These are phyloP conservation scores for Micrasema longulum DNA, from an alignment of 1,140 invertebrate genomes.

Conservation along the genomic window DNA sequence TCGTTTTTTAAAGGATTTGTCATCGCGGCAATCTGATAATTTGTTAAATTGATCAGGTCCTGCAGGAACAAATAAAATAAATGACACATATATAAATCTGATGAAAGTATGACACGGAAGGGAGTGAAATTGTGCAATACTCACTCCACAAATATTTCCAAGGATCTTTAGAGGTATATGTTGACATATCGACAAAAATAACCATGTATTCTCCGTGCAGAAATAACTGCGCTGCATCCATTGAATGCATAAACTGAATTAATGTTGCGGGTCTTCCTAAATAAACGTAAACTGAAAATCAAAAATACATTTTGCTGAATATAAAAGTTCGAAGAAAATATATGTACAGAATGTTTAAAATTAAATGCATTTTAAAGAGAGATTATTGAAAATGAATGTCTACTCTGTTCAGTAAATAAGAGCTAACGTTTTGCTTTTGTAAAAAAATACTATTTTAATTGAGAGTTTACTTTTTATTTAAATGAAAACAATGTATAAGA, in stretches of 20 bases:
- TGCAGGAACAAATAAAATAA: slow-evolving; percentile 24
- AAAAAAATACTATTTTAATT: too few relatives aligned
- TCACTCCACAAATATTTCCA: slow-evolving; percentile 84
- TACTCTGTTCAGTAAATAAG: too few relatives aligned
- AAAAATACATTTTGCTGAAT: too few relatives aligned
- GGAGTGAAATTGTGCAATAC: slow-evolving; percentile 39
- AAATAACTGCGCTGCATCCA: slow-evolving; percentile 88
- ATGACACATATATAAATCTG: not conserved
- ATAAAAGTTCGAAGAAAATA: too few relatives aligned
- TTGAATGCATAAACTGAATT: slow-evolving; percentile 90
- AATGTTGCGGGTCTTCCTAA: slow-evolving; percentile 84
- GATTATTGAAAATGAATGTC: too few relatives aligned
- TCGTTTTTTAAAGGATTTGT: slow-evolving; percentile 75
- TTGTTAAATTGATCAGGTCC: slow-evolving; percentile 69
- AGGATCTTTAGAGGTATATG: slow-evolving; percentile 81
- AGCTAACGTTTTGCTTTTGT: too few relatives aligned
- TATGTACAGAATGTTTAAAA: too few relatives aligned
- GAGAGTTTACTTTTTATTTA: too few relatives aligned
- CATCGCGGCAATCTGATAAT: slow-evolving; percentile 72
- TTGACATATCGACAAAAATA: slow-evolving; percentile 93
- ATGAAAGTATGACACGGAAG: not conserved
- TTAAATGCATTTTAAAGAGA: too few relatives aligned
- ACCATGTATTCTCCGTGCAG: slow-evolving; percentile 94
- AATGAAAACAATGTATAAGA: too few relatives aligned
- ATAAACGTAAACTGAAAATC: slow-evolving; percentile 88